A percentile compares a stretch with the other conserved stretches of the same genome.
Evolutionary conservation across 2,113 vertebrate species (phyloP).

Genomic region (Entomyzon cyanotis): DNA sequence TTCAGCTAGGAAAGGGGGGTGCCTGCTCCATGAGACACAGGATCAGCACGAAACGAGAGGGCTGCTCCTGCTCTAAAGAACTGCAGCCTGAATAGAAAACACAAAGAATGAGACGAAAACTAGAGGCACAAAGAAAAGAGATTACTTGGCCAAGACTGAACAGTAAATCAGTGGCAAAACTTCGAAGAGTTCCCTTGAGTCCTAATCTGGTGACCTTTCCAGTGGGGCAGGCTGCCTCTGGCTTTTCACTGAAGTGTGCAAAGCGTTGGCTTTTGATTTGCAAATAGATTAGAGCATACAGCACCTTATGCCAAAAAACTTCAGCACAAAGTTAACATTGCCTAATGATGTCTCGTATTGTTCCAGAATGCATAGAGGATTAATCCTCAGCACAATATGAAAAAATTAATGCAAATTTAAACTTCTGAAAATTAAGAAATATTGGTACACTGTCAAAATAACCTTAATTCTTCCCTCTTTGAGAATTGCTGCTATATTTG

Average conservation of each 20-base stretch:
- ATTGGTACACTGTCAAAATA: neutral
- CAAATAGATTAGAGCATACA: conserved; percentile 57
- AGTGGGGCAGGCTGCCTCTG: conserved; percentile 59
- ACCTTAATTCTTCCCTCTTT: neutral
- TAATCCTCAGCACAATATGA: neutral
- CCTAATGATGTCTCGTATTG: neutral
- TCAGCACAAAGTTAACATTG: conserved; percentile 42
- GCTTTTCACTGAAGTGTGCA: conserved; percentile 64
- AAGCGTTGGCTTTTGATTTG: conserved; percentile 56
- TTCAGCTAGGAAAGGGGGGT: neutral
- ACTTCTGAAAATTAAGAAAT: neutral
- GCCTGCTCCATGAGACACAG: neutral
- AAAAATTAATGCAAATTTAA: conserved; percentile 5
- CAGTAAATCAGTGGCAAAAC: conserved; percentile 59
- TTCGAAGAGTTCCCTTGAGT: conserved; percentile 41
- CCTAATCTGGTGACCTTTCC: conserved; percentile 59
- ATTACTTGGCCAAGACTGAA: conserved; percentile 42
- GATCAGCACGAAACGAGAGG: neutral
- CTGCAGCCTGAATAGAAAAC: conserved; percentile 35
- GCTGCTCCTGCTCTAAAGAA: conserved; percentile 19
- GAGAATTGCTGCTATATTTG: neutral
- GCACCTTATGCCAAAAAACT: conserved; percentile 27
- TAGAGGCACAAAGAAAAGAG: conserved; percentile 44
- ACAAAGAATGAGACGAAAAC: conserved; percentile 31
- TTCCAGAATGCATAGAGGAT: conserved; percentile 30